Evolutionary conservation across 2,888 invertebrate species (phyloP).

Genomic region (Drosophila paramelanica): DNA sequence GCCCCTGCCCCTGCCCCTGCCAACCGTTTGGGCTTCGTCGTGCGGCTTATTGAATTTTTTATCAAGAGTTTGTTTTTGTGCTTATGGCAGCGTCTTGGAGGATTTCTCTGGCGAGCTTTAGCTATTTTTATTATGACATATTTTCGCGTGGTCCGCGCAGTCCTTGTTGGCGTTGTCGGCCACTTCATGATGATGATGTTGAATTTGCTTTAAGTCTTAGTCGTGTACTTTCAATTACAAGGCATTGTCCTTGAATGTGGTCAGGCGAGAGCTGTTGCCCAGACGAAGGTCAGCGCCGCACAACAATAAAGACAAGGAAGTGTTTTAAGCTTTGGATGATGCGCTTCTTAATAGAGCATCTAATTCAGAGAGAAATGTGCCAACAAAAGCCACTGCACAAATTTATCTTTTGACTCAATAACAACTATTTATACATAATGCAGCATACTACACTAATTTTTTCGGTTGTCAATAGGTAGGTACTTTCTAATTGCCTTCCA

Average conservation of each 20-base stretch:
- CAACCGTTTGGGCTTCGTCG: slow-evolving; percentile 18
- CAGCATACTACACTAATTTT: slow-evolving; percentile 12
- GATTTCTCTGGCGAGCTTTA: slow-evolving; percentile 45
- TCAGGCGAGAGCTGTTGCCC: slow-evolving; percentile 6
- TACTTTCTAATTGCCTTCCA: slow-evolving; percentile 70
- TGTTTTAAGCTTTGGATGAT: slow-evolving; percentile 45
- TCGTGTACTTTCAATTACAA: slow-evolving; percentile 72
- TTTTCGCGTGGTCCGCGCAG: slow-evolving; percentile 33
- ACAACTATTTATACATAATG: slow-evolving; percentile 15
- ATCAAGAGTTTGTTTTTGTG: slow-evolving; percentile 72
- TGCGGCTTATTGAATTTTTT: slow-evolving; percentile 76
- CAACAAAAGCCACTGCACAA: slow-evolving; percentile 15
- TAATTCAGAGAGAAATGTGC: slow-evolving; percentile 27
- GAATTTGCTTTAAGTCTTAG: slow-evolving; percentile 75
- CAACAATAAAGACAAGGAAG: slow-evolving; percentile 36
- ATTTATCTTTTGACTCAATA: slow-evolving; percentile 15
- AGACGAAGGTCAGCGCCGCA: slow-evolving; percentile 60
- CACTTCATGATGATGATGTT: slow-evolving; percentile 66
- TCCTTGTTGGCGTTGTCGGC: slow-evolving; percentile 21
- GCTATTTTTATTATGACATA: slow-evolving; percentile 63
- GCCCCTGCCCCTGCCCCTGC: not conserved
- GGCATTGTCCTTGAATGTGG: slow-evolving; percentile 68
- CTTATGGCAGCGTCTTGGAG: slow-evolving; percentile 63
- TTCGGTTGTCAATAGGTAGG: slow-evolving; percentile 60
- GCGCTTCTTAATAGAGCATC: slow-evolving; percentile 13